Evolutionary conservation across 2,113 vertebrate species (phyloP), one percentile per base, ranked within the genome.

Genomic region (Limnothrissa miodon): DNA sequence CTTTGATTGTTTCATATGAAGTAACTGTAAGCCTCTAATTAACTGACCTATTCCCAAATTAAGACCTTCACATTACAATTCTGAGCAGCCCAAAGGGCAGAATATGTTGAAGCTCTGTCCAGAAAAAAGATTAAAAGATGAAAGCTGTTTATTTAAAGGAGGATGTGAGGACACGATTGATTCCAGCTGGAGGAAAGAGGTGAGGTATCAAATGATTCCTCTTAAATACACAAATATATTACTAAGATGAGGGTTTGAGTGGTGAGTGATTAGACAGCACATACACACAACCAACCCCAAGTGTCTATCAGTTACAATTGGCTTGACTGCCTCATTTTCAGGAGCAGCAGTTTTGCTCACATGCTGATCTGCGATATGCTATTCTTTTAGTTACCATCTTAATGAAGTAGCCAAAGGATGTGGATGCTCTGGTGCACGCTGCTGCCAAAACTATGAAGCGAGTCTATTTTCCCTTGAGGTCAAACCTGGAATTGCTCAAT

Each of bases 61-160:
- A n/a, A n/a, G n/a, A 25, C 23, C 25, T 11, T 62, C 6, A 29
- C 29, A 29, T 62, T 62, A 62, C 25, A 62, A 11, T n/a, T 29
- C 6, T 11, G 7, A 29, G n/a, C 59, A 62, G n/a, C 59, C 59
- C 25, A 56, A 15, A 62, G 59, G 7, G 2, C 10, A 13, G 59
- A 25, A 62, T 8, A 62, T 25, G 59, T 9, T 15, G 46, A 10
- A 17, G 17, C n/a, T 39, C 29, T n/a, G 15, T 85, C 9, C 6
- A 79, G 80, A 79, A 39, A 53, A 45, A 36, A 78, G 42, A 42
- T 6, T 2, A 42, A 42, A 2, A 79, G 78, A 80, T 83, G 25
- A 85, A 74, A 80, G 80, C 39, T 82, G 45, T 85, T 85, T 79
- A n/a, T 86, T 83, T 85, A 78, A 46, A 85, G 82, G n/a, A n/a